A percentile compares a stretch with the other conserved stretches of the same genome.
Conservation (phyloP, 2,797 vertebrate genomes). For the Dendrocincla fuliginosa region DNA sequence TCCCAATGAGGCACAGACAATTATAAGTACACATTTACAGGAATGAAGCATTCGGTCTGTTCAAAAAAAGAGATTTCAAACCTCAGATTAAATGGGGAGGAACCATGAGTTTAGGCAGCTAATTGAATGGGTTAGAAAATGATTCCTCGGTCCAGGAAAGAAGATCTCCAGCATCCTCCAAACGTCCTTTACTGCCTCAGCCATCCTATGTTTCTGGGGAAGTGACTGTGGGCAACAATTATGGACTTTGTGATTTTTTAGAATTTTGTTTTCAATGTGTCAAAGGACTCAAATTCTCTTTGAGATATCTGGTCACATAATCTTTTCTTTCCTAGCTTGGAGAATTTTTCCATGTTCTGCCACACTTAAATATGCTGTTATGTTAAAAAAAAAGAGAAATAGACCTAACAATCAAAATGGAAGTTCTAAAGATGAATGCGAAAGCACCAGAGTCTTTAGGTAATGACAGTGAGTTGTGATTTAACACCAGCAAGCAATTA, state of each 20-base stretch:
- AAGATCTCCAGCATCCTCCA: not conserved
- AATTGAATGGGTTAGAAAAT: not conserved
- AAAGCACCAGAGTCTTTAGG: not conserved
- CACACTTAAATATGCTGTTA: not conserved
- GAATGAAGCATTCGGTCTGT: not conserved
- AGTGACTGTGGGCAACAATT: not conserved
- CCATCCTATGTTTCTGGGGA: not conserved
- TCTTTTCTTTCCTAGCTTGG: not conserved
- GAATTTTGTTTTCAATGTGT: not conserved
- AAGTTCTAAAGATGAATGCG: not conserved
- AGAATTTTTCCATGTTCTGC: not conserved
- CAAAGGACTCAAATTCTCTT: not conserved
- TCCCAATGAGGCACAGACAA: not conserved
- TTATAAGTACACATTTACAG: not conserved
- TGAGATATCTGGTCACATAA: not conserved
- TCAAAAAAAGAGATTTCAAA: not conserved
- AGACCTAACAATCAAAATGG: not conserved
- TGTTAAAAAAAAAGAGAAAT: not conserved
- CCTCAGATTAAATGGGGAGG: not conserved
- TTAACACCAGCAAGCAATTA: not conserved
- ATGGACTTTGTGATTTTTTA: accelerated
- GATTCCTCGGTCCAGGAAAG: not conserved
- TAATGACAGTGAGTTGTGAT: not conserved
- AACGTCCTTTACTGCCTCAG: not conserved
- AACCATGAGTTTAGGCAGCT: not conserved